Evolutionary conservation across 2,888 invertebrate species (phyloP).

Genomic region (Dendrolimus pini): DNA sequence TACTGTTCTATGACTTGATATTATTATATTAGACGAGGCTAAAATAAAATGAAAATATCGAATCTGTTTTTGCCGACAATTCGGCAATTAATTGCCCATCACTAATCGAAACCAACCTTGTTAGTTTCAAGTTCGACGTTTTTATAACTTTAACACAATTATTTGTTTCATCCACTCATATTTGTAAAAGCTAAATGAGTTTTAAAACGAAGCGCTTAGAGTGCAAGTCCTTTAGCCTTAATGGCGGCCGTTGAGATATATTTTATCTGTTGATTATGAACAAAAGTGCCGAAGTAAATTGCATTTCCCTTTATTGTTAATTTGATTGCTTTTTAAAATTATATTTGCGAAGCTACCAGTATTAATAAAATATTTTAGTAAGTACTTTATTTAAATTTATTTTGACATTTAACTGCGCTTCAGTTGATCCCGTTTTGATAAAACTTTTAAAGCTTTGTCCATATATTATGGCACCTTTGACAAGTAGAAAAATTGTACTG

Average conservation of each 20-base stretch:
- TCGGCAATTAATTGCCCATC: neutral
- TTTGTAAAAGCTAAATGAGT: conserved; percentile 5
- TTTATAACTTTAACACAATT: conserved; percentile 35
- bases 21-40: too few species aligned
- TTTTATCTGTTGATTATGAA: conserved; percentile 15
- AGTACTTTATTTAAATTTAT: neutral
- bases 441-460: too few species aligned
- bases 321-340: conserved; percentile 46
- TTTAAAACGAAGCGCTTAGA: conserved; percentile 15
- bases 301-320: conserved; percentile 60
- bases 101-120: conserved; percentile 49
- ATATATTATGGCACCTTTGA: too few species aligned
- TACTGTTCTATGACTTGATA: too few species aligned
- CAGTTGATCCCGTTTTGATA: neutral
- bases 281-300: conserved; percentile 51
- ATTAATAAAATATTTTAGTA: conserved; percentile 6
- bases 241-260: conserved; percentile 4
- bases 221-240: conserved; percentile 13
- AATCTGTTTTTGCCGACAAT: too few species aligned
- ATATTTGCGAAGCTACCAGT: conserved; percentile 24
- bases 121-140: conserved; percentile 51
- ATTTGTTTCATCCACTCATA: conserved; percentile 17
- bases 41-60: too few species aligned
- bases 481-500: too few species aligned
- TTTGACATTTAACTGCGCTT: neutral